phyloP scores from a whole-genome alignment of 2,888 invertebrate genomes.

The Seladonia tumulorum region DNA sequence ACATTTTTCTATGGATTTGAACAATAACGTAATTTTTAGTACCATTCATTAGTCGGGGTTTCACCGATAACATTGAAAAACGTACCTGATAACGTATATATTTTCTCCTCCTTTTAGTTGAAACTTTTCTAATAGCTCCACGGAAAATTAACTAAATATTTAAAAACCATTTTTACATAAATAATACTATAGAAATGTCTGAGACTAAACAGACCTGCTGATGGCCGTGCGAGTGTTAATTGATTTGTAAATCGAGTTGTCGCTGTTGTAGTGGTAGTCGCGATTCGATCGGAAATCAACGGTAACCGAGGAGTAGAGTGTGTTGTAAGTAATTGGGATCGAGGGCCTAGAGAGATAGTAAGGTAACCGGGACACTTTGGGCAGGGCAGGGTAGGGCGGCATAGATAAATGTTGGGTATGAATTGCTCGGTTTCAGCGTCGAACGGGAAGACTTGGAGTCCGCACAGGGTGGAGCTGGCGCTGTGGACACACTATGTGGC shows the following conservation, averaged over 20 bases:
- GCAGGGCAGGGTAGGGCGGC: not conserved
- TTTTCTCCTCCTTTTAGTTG: too few species aligned
- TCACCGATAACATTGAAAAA: too few species aligned
- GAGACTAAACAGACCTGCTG: not conserved
- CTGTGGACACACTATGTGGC: constrained; percentile 97
- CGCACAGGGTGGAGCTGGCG: constrained; percentile 93
- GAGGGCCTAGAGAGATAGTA: not conserved
- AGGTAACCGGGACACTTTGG: not conserved
- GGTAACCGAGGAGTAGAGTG: not conserved
- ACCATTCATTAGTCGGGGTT: too few species aligned
- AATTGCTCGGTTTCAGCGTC: constrained; percentile 79
- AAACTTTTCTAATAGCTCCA: too few species aligned
- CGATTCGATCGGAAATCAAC: not conserved
- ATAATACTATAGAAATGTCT: not conserved
- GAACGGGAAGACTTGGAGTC: constrained; percentile 85
- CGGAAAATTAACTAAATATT: too few species aligned
- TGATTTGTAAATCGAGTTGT: not conserved
- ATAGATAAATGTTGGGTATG: not conserved
- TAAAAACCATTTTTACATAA: too few species aligned
- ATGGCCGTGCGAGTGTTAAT: not conserved
- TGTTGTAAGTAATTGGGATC: not conserved
- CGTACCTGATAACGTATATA: too few species aligned
- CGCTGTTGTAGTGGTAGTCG: not conserved
- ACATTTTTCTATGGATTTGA: too few species aligned
- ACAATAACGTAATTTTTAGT: too few species aligned